These are phyloP conservation scores for Yponomeuta evonymella DNA, from an alignment of 2,888 invertebrate species.

Conservation along the genomic window DNA sequence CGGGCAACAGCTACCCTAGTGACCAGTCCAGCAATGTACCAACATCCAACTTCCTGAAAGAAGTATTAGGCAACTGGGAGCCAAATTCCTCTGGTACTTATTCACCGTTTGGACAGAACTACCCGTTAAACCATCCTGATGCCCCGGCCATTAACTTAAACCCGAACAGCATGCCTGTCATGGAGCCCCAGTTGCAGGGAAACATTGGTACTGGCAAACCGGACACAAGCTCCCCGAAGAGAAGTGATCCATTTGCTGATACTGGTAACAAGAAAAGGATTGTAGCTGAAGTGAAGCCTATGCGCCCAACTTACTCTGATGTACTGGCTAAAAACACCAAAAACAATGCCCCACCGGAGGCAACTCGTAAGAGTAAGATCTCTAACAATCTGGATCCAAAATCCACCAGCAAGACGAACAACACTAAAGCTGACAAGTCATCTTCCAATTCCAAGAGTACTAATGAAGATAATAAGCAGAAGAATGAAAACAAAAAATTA, in stretches of 20 bases:
- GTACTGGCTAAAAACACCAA: slow-evolving; percentile 83
- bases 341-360: slow-evolving; percentile 64
- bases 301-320: slow-evolving; percentile 91
- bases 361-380: slow-evolving; percentile 58
- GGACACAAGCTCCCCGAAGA: slow-evolving; percentile 55
- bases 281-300: slow-evolving; percentile 90
- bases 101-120: slow-evolving; percentile 82
- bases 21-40: slow-evolving; percentile 42
- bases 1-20: slow-evolving; percentile 37
- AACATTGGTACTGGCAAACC: slow-evolving; percentile 40
- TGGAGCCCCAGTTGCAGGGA: slow-evolving; percentile 41
- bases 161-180: slow-evolving; percentile 38
- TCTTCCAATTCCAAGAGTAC: slow-evolving; percentile 39
- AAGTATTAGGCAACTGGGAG: slow-evolving; percentile 83
- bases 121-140: slow-evolving; percentile 70
- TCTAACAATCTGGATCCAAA: slow-evolving; percentile 61
- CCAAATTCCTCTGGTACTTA: slow-evolving; percentile 84
- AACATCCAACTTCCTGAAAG: slow-evolving; percentile 79
- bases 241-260: slow-evolving; percentile 68
- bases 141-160: slow-evolving; percentile 51
- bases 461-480: slow-evolving; percentile 53
- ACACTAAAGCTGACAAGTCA: slow-evolving; percentile 57
- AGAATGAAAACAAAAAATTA: slow-evolving; percentile 55
- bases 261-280: slow-evolving; percentile 81
- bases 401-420: slow-evolving; percentile 49